Evolutionary conservation across 2,797 vertebrate species (phyloP).

Genomic region (Serranus cabrilla): DNA sequence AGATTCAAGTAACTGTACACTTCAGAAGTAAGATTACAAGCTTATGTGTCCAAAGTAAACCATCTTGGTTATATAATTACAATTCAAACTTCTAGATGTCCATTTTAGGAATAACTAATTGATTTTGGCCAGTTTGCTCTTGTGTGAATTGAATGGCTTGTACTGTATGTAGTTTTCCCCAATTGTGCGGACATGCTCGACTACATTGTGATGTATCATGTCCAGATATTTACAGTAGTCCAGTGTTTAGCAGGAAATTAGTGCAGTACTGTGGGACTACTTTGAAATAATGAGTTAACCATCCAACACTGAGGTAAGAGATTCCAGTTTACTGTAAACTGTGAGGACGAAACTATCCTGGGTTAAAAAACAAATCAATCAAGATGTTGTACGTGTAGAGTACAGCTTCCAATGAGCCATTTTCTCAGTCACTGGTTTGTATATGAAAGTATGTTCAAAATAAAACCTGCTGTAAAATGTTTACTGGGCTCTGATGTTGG

Average conservation of each 20-base stretch:
- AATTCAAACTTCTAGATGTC: conserved; percentile 75
- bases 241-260: conserved; percentile 81
- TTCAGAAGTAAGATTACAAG: conserved; percentile 75
- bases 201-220: conserved; percentile 79
- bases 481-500: conserved; percentile 32
- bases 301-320: conserved; percentile 59
- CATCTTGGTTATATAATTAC: conserved; percentile 76
- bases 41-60: conserved; percentile 81
- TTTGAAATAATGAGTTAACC: conserved; percentile 67
- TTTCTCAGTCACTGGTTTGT: conserved; percentile 88
- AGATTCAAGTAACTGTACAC: conserved; percentile 79
- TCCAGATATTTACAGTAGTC: conserved; percentile 81
- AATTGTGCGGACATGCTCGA: conserved; percentile 77
- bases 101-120: conserved; percentile 75
- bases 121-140: conserved; percentile 82
- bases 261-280: conserved; percentile 75
- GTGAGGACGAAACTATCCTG: conserved; percentile 50
- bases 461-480: conserved; percentile 86
- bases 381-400: conserved; percentile 71
- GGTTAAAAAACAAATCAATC: conserved; percentile 50
- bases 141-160: conserved; percentile 82
- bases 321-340: conserved; percentile 70
- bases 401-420: conserved; percentile 83
- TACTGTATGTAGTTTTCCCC: conserved; percentile 80
- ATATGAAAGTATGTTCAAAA: conserved; percentile 86